These are phyloP conservation scores for Zosterops hypoxanthus DNA, from an alignment of 2,113 vertebrate genomes.

Conservation along the genomic window DNA sequence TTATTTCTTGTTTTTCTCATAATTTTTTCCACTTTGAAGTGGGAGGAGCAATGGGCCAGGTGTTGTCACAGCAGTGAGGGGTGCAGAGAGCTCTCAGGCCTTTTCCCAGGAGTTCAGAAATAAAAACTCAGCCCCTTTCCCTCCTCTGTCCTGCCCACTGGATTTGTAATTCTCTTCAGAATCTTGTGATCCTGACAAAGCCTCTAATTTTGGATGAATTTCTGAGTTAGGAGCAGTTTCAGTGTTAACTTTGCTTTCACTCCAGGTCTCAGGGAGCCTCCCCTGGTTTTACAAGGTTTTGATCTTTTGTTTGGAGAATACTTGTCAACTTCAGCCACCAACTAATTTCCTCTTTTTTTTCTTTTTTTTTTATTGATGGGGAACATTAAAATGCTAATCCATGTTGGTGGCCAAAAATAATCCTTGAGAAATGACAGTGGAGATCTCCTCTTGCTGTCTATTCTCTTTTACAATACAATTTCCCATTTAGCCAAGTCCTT, in stretches of 20 bases:
- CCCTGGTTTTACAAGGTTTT: neutral
- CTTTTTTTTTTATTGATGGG: neutral
- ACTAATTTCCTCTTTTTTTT: neutral
- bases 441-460: slow-evolving; percentile 8
- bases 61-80: neutral
- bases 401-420: slow-evolving; percentile 46
- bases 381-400: slow-evolving; percentile 55
- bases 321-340: neutral
- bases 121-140: neutral
- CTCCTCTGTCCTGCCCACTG: neutral
- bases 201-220: neutral
- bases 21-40: neutral
- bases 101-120: neutral
- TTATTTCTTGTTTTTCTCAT: neutral
- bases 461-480: slow-evolving; percentile 35
- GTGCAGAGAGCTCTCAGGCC: neutral
- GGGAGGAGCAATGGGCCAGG: neutral
- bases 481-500: slow-evolving; percentile 57
- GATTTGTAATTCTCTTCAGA: neutral
- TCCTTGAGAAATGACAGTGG: slow-evolving; percentile 52
- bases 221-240: neutral
- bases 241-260: neutral
- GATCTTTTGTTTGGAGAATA: neutral
- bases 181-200: neutral
- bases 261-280: neutral